Conservation (phyloP, 2,888 invertebrate genomes). For the Chalcosyrphus nemorum region DNA sequence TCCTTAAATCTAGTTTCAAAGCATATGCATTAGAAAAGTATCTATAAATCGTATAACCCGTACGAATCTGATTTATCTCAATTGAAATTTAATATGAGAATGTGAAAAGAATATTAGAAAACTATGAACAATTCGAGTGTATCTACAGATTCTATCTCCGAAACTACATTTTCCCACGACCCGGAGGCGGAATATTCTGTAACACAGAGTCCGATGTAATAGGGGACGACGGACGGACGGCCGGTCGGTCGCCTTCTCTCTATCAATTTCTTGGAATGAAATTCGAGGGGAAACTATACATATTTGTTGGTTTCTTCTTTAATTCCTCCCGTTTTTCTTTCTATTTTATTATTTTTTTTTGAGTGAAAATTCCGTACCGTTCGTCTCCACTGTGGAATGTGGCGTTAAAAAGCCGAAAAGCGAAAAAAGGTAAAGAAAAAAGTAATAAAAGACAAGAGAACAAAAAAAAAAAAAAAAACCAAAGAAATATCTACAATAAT, state of each 20-base stretch:
- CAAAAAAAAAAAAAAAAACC: background rate
- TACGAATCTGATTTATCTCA: slow-evolving; percentile 24
- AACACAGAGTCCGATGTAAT: slow-evolving; percentile 22
- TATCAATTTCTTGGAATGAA: slow-evolving; percentile 47
- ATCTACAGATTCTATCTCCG: background rate
- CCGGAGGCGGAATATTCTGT: slow-evolving; percentile 24
- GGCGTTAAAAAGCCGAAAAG: slow-evolving; percentile 37
- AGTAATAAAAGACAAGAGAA: background rate
- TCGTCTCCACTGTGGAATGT: slow-evolving; percentile 14
- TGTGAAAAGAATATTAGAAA: background rate
- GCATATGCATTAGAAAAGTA: background rate
- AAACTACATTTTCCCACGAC: slow-evolving; percentile 44
- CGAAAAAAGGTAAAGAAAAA: background rate
- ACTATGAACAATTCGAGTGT: slow-evolving; percentile 14
- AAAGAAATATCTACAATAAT: too few species aligned
- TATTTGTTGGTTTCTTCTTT: slow-evolving; percentile 38
- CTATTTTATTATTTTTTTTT: slow-evolving; percentile 18
- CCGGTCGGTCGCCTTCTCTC: slow-evolving; percentile 32
- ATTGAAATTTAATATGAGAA: slow-evolving; percentile 28
- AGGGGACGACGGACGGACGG: slow-evolving; percentile 22
- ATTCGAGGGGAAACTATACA: slow-evolving; percentile 41
- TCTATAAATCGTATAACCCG: slow-evolving; percentile 2
- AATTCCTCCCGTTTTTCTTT: slow-evolving; percentile 17
- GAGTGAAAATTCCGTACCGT: slow-evolving; percentile 34
- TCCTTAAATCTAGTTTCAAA: background rate